Evolutionary conservation across 2,113 vertebrate genomes (phyloP), one percentile per base, ranked within the genome.

Genomic region (Lycocorax pyrrhopterus): DNA sequence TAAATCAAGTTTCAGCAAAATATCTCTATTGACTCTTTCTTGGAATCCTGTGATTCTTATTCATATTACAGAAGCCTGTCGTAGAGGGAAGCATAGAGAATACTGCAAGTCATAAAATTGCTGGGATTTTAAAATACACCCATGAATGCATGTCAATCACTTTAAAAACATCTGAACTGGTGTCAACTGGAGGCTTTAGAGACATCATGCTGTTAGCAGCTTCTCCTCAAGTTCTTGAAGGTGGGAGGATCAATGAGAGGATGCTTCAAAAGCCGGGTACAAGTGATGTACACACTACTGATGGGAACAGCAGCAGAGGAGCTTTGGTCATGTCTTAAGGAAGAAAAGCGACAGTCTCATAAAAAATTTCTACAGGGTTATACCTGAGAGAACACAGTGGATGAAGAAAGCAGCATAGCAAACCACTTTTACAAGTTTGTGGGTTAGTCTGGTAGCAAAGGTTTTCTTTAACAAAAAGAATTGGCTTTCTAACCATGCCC

Each of bases 201-300:
- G 92, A 89, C 58, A 73, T 10, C 43, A 79, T 66, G 78, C 80
- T 95, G 77, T 86, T 86, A 83, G 75, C 43, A 71, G 43, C 75
- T 76, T 90, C 80, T 87, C 33, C 84, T 58, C 67, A n/a, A 85
- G 78, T 62, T 86, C 93, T 77, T 94, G 79, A 89, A 93, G 56
- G 60, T 82, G 62, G 58, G 33, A 78, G 71, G 88, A 94, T 89
- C 92, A 86, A 69, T 79, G 49, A 92, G 52, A 88, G 63, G 82
- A 59, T 44, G 59, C 92, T 77, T 94, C 93, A 96, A 96, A 94
- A 90, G 75, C 87, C 85, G 78, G 33, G 21, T 73, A 55, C 90
- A 76, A 90, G 25, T 86, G 90, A 84, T 64, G 78, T 43, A 27
- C 41, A 37, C 22, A 27, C 26, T 68, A 47, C 91, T 90, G 86